Evolutionary conservation across 2,113 vertebrate species (phyloP), one percentile per base, ranked within the genome.

Genomic region (Falco punctatus): DNA sequence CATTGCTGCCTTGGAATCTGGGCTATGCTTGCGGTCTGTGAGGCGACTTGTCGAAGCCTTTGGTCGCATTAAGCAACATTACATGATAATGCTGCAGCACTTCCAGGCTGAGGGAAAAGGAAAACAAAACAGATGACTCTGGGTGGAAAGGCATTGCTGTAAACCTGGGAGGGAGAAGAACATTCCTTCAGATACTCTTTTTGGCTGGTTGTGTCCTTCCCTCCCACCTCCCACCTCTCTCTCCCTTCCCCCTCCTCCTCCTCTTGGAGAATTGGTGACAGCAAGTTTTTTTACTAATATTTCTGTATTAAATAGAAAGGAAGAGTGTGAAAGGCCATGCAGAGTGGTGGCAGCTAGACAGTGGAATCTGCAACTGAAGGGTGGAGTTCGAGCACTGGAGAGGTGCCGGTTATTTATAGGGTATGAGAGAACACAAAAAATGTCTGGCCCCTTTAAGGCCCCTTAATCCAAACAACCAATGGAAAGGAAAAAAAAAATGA

Each of bases 371-470:
- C 75, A 94, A 92, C 90, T 86, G 86, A 75, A 97, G 94, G 95
- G 96, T 97, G 97, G 96, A 96, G 93, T 73, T 86, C 87, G 81
- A 97, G 93, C 89, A 94, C 75, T 93, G 94, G 90, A 96, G 96
- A 97, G 96, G 95, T 95, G 93, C 93, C 46, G 90, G 95, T 97
- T 97, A 97, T 97, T 97, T 97, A 97, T 96, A 97, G 97, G 95
- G 92, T 95, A 97, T 95, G 96, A 97, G 95, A 95, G 92, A 96
- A 96, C 81, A 94, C 90, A 92, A 95, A 94, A 97, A 96, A 97
- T 91, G 95, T 96, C 95, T 96, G 89, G 95, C 93, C 94, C 93
- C 96, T 95, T 97, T 94, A 96, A 97, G 92, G 94, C 95, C 95
- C 91, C 96, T 95, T 97, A 97, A 97, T 96, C 92, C 96, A 97